Conservation (phyloP, 2,113 vertebrate species). For the Phaetusa simplex region DNA sequence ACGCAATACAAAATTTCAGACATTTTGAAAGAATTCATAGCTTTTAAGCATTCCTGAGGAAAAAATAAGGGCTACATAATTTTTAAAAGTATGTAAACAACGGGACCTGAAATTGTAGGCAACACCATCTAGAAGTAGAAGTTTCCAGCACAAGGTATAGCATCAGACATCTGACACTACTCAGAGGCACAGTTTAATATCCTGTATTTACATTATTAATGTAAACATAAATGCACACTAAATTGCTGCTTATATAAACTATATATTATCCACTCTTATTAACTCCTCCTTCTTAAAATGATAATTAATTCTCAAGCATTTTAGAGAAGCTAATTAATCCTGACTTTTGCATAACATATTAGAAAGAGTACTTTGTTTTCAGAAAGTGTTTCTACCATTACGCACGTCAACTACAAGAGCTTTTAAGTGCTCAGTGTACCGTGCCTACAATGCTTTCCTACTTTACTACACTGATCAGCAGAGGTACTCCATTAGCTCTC, state of each 20-base stretch:
- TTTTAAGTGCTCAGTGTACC: not conserved
- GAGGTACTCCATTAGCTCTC: not conserved
- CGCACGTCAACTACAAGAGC: not conserved
- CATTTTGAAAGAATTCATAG: not conserved
- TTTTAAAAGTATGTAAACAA: not conserved
- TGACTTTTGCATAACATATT: conserved; percentile 23
- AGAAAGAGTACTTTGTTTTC: conserved; percentile 36
- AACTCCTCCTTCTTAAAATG: conserved; percentile 21
- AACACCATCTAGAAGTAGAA: not conserved
- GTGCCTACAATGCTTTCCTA: not conserved
- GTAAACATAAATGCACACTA: conserved; percentile 27
- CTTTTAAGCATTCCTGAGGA: not conserved
- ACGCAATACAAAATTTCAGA: not conserved
- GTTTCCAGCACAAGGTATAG: not conserved
- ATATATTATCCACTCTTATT: not conserved
- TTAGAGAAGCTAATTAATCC: conserved; percentile 33
- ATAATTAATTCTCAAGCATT: conserved; percentile 39
- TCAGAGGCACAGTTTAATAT: not conserved
- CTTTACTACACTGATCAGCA: not conserved
- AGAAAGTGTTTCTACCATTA: not conserved
- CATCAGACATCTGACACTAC: not conserved
- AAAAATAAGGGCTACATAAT: not conserved
- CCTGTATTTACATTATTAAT: conserved; percentile 5
- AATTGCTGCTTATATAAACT: conserved; percentile 55
- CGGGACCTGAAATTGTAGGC: not conserved